Percentiles rank a stretch among this genome's conserved stretches.
These are phyloP conservation scores for Neolamprologus sp. DNA, from an alignment of 2,113 vertebrate species.

Conservation along the genomic window DNA sequence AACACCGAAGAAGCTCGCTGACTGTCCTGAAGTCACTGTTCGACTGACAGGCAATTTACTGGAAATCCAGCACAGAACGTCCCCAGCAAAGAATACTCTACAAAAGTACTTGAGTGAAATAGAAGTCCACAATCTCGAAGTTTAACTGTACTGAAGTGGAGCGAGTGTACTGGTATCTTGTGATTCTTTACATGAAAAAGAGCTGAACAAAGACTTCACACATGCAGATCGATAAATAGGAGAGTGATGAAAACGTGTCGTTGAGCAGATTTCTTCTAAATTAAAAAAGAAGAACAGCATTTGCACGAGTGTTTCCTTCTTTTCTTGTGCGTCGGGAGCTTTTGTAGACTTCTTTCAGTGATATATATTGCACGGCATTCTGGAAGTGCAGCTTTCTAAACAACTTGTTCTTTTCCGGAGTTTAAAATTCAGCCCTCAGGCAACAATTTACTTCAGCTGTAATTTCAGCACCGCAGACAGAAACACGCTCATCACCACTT, in stretches of 20 bases:
- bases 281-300: background rate
- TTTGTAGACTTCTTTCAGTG: background rate
- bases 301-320: background rate
- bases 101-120: background rate
- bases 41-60: background rate
- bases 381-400: background rate
- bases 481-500: background rate
- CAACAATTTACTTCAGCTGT: background rate
- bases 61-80: background rate
- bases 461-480: background rate
- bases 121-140: background rate
- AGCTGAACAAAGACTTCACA: background rate
- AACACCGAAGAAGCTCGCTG: background rate
- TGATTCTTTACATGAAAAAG: background rate
- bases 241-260: background rate
- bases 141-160: background rate
- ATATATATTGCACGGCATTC: background rate
- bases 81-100: background rate
- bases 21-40: background rate
- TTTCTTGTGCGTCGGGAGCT: background rate
- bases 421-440: background rate
- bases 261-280: background rate
- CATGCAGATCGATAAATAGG: background rate
- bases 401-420: background rate
- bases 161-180: background rate